Conservation (phyloP, 2,888 invertebrate species). For the Cyclophora punctaria region DNA sequence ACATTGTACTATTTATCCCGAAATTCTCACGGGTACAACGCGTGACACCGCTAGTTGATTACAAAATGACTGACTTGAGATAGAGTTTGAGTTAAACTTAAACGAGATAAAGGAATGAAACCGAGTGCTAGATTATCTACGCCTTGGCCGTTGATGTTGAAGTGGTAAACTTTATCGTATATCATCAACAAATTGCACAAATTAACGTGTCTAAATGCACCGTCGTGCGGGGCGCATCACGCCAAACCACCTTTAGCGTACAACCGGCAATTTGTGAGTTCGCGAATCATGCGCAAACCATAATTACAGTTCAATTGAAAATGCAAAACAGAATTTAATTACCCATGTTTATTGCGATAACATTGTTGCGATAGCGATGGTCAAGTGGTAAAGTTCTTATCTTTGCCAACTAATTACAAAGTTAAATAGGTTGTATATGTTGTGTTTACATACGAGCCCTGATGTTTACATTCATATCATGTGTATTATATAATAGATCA, state of each 20-base stretch:
- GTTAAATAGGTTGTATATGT: not conserved
- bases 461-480: not conserved
- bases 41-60: too few species aligned
- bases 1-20: too few species aligned
- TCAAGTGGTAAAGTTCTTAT: constrained; percentile 3
- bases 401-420: constrained; percentile 1
- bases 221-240: constrained; percentile 42
- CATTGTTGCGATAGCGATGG: constrained; percentile 10
- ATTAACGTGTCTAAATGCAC: constrained; percentile 49
- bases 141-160: not conserved
- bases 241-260: constrained; percentile 20
- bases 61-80: too few species aligned
- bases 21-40: too few species aligned
- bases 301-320: constrained; percentile 46
- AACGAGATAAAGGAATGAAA: too few species aligned
- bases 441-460: not conserved
- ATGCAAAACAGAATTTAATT: constrained; percentile 14
- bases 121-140: too few species aligned
- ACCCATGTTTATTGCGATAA: constrained; percentile 13
- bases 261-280: constrained; percentile 42
- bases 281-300: constrained; percentile 28
- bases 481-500: too few species aligned
- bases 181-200: constrained; percentile 40
- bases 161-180: constrained; percentile 8
- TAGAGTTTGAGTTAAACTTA: too few species aligned